A percentile compares a stretch with the other conserved stretches of the same genome.
Evolutionary conservation across 2,888 invertebrate species (phyloP).

Genomic region (Gandaritis pyraliata): DNA sequence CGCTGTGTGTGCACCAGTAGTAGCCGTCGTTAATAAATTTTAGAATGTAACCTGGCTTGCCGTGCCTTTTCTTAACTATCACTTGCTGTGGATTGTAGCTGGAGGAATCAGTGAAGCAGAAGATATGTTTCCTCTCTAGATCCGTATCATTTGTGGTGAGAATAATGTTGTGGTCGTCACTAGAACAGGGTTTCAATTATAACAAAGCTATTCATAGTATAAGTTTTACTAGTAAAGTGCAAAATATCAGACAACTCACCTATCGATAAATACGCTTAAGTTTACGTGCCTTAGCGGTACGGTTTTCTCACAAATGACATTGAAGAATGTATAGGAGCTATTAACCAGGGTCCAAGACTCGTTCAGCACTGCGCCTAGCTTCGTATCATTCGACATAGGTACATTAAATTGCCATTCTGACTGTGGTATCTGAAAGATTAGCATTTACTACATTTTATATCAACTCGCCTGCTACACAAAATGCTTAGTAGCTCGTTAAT

Average conservation of each 20-base stretch:
- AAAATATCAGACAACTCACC: slow-evolving; percentile 52
- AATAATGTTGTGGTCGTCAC: slow-evolving; percentile 55
- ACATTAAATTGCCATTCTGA: slow-evolving; percentile 60
- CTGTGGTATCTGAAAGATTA: slow-evolving; percentile 55
- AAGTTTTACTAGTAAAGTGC: neutral
- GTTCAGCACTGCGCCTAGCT: slow-evolving; percentile 57
- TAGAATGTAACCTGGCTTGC: slow-evolving; percentile 51
- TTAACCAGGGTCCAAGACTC: slow-evolving; percentile 68
- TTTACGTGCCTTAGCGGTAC: slow-evolving; percentile 54
- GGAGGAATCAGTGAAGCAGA: slow-evolving; percentile 72
- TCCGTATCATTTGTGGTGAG: slow-evolving; percentile 52
- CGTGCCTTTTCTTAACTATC: slow-evolving; percentile 38
- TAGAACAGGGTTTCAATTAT: slow-evolving; percentile 4
- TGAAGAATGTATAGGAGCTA: slow-evolving; percentile 62
- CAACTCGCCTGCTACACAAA: neutral
- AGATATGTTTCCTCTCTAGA: slow-evolving; percentile 49
- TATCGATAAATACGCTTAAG: slow-evolving; percentile 55
- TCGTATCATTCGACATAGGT: slow-evolving; percentile 44
- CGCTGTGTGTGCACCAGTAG: slow-evolving; percentile 73
- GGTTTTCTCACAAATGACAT: slow-evolving; percentile 72
- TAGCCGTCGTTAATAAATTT: slow-evolving; percentile 66
- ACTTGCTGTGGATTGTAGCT: slow-evolving; percentile 59
- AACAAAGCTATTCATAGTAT: neutral
- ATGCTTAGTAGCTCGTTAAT: neutral
- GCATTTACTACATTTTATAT: slow-evolving; percentile 13